Evolutionary conservation across 1,140 invertebrate genomes (phyloP), one percentile per base, ranked within the genome.

Genomic region (Eriosoma lanigerum): DNA sequence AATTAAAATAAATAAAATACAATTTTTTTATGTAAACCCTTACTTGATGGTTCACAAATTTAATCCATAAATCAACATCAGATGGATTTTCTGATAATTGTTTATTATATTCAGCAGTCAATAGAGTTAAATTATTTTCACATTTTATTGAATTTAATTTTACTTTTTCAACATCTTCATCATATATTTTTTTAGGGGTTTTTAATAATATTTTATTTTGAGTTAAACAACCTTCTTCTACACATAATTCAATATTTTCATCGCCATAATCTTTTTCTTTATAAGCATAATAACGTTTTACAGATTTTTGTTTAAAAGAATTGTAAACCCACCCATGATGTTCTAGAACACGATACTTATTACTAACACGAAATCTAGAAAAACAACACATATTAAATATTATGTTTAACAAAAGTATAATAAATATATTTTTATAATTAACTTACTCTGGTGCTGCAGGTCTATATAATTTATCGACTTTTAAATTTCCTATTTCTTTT

Each of bases 1-100:
- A n/a, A n/a, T n/a, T 38, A 38, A 3, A 38, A 8, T 38, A 8
- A 38, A 3, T 38, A 4, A 38, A 38, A 38, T 4, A 38, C 32
- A 38, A 8, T 38, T 4, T n/a, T n/a, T n/a, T n/a, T n/a, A n/a
- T n/a, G 24, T 70, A 29, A 70, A 70, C 48, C 80, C 66, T 83
- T 86, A 89, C 88, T 83, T 91, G 89, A 84, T 89, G 88, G 32
- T 88, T 82, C 12, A 89, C 83, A 83, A 90, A 90, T 83, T 90
- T 84, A 54, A 90, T 83, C 87, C 90, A 90, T 29, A 86, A 82
- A 62, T 87, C 81, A 50, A 90, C 82, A 84, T 90, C 85, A 50
- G 85, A 82, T 26, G 89, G 88, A 81, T 88, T 83, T 80, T 89
- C 85, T 17, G 83, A 68, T 26, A 90, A 83, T 78, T 85, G 84